phyloP scores from a whole-genome alignment of 2,797 vertebrate species.

The Lepilemur septentrionalis region DNA sequence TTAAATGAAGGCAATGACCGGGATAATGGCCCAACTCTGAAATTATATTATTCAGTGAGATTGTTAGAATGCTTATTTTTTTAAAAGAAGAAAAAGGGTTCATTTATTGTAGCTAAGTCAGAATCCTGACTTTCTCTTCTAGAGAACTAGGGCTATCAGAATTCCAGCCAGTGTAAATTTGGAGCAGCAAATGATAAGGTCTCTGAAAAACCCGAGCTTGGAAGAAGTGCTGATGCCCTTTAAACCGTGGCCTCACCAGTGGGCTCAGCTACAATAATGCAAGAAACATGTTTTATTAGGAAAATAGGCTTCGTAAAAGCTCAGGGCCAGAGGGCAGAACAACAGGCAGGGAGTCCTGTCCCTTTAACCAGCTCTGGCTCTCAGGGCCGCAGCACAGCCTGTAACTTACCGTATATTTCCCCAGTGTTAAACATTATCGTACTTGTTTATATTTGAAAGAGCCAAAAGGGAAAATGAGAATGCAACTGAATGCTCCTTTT shows the following conservation, averaged over 20 bases:
- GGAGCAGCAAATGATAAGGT: constrained; percentile 33
- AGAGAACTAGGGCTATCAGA: constrained; percentile 35
- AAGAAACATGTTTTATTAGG: constrained; percentile 69
- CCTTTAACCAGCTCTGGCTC: constrained; percentile 69
- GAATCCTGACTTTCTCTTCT: background rate
- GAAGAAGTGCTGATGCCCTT: constrained; percentile 61
- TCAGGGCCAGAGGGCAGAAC: constrained; percentile 61
- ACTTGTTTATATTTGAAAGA: constrained; percentile 81
- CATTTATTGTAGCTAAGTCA: constrained; percentile 61
- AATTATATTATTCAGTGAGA: constrained; percentile 20
- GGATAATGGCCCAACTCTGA: background rate
- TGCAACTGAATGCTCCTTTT: constrained; percentile 75
- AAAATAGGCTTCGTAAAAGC: constrained; percentile 55
- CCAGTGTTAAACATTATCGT: constrained; percentile 77
- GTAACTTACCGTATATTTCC: constrained; percentile 74
- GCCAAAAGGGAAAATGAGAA: constrained; percentile 79
- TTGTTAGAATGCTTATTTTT: constrained; percentile 39
- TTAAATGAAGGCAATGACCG: background rate
- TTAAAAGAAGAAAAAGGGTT: constrained; percentile 11
- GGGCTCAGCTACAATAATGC: constrained; percentile 55
- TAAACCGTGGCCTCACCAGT: background rate
- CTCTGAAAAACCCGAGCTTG: constrained; percentile 51
- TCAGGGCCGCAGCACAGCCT: constrained; percentile 28
- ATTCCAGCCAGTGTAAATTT: constrained; percentile 28
- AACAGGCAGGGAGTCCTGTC: constrained; percentile 56